Percentiles rank a stretch among this genome's conserved stretches.
Conservation (phyloP, 2,888 invertebrate species). For the Lutraria lutraria region DNA sequence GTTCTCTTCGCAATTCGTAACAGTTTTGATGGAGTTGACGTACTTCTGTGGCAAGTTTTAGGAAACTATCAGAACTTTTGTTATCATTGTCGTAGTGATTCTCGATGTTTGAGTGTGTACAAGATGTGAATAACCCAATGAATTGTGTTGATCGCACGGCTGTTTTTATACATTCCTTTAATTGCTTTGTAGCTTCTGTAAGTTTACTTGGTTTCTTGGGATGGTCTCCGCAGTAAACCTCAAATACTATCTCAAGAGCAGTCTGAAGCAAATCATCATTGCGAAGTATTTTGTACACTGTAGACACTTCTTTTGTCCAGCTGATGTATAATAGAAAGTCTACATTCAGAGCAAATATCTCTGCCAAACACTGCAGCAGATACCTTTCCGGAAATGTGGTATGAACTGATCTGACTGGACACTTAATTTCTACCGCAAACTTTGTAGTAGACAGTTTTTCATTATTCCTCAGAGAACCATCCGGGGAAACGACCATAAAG, state of each 20-base stretch:
- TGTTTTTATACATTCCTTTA: conserved; percentile 36
- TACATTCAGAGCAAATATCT: conserved; percentile 41
- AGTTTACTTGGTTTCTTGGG: conserved; percentile 36
- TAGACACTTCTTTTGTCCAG: conserved; percentile 41
- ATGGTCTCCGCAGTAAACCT: conserved; percentile 28
- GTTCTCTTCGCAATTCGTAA: conserved; percentile 38
- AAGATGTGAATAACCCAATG: no score
- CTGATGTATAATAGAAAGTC: conserved; percentile 44
- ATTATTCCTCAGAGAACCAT: conserved; percentile 51
- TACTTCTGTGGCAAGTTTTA: no score
- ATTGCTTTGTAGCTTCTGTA: conserved; percentile 12
- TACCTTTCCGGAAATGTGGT: conserved; percentile 14
- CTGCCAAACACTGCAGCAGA: conserved; percentile 24
- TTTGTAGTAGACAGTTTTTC: background rate
- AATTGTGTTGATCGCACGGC: background rate
- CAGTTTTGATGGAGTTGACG: no score
- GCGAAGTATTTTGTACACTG: conserved; percentile 22
- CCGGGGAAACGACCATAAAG: conserved; percentile 64
- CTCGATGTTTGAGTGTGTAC: no score
- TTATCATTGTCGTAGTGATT: no score
- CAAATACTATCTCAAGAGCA: conserved; percentile 10
- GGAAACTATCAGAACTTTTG: no score
- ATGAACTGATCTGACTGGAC: conserved; percentile 20
- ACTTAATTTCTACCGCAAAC: conserved; percentile 32
- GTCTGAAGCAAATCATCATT: conserved; percentile 14